A percentile compares a stretch with the other conserved stretches of the same genome.
Conservation (phyloP, 2,113 vertebrate species). For the Paramormyrops kingsleyae region DNA sequence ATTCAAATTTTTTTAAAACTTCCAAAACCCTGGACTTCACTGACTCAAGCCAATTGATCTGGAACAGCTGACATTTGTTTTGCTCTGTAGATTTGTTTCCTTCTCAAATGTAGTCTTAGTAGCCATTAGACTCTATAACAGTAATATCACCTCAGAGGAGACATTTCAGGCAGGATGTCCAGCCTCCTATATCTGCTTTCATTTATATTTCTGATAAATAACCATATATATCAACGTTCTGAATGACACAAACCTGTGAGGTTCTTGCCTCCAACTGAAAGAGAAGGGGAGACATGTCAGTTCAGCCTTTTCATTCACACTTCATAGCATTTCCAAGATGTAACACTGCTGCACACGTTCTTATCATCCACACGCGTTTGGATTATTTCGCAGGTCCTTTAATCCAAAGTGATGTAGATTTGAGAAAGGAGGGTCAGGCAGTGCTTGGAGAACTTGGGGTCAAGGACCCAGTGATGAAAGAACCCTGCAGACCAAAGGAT, state of each 20-base stretch:
- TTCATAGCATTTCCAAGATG: background rate
- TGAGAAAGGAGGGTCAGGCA: too few species aligned
- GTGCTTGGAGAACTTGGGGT: too few species aligned
- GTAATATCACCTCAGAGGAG: background rate
- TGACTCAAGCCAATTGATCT: background rate
- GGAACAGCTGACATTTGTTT: background rate
- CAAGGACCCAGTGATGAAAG: too few species aligned
- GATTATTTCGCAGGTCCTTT: background rate
- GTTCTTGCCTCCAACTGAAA: constrained; percentile 74
- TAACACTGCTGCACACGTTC: background rate
- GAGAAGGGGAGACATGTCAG: constrained; percentile 20
- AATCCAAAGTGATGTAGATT: too few species aligned
- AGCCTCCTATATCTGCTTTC: background rate
- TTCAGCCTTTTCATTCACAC: background rate
- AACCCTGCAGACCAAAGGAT: too few species aligned
- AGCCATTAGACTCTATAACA: background rate
- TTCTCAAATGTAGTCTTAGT: background rate
- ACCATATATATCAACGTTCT: constrained; percentile 2
- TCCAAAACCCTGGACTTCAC: background rate
- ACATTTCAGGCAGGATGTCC: background rate
- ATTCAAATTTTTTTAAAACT: background rate
- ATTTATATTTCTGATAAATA: background rate
- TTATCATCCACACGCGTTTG: background rate
- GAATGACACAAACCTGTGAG: constrained; percentile 33
- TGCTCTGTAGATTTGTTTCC: background rate